Conservation (phyloP, 2,888 invertebrate genomes). For the Himalopsyche japonica region DNA sequence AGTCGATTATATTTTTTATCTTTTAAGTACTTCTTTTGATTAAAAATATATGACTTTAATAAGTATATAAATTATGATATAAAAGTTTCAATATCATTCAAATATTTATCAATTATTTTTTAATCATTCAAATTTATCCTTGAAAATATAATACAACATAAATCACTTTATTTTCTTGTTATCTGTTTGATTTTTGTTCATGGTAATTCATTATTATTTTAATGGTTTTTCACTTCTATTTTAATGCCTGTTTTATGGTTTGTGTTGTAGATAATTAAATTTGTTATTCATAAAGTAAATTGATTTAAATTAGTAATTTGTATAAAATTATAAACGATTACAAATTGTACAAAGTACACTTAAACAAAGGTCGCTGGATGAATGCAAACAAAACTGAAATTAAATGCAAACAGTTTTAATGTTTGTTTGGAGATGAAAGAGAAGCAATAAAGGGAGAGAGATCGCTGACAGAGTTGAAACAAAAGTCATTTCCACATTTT, state of each 20-base stretch:
- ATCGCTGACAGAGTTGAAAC: not conserved
- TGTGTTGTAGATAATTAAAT: not conserved
- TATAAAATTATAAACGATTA: not conserved
- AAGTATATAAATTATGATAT: no score
- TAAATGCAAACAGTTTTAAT: conserved; percentile 22
- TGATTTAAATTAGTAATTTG: not conserved
- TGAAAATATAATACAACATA: no score
- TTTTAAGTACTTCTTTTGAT: no score
- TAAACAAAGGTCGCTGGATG: conserved; percentile 7
- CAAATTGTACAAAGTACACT: not conserved
- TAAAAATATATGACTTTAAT: no score
- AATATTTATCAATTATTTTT: no score
- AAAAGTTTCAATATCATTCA: no score
- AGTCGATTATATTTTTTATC: no score
- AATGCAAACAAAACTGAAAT: conserved; percentile 15
- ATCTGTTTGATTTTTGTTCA: no score
- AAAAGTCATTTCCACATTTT: not conserved
- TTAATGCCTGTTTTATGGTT: not conserved
- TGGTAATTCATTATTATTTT: no score
- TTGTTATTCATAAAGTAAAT: not conserved
- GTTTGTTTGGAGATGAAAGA: not conserved
- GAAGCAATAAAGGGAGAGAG: not conserved
- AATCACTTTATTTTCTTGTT: no score
- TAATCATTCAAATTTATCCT: no score
- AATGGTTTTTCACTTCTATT: no score